Percentiles rank a stretch among this genome's conserved stretches.
These are phyloP conservation scores for Scatophagus argus DNA, from an alignment of 2,113 vertebrate genomes.

Conservation along the genomic window DNA sequence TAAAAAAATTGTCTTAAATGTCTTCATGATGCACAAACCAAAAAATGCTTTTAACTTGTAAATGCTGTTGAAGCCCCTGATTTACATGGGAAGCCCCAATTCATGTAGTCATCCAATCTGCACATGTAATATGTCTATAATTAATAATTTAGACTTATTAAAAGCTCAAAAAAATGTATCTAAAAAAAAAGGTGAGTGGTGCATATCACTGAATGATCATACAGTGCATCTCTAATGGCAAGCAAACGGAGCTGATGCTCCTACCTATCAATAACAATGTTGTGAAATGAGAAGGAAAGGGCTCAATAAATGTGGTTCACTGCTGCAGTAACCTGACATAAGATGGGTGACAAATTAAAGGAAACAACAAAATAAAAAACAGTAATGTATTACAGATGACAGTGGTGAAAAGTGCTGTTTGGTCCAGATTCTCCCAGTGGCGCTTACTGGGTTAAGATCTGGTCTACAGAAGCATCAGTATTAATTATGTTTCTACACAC, in stretches of 20 bases:
- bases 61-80: background rate
- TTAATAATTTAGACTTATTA: slow-evolving; percentile 33
- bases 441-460: background rate
- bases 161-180: background rate
- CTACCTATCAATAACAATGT: background rate
- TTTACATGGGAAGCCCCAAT: slow-evolving; percentile 12
- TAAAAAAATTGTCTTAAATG: background rate
- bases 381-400: too few species aligned
- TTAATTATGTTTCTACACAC: background rate
- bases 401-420: background rate
- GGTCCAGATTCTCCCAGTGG: background rate
- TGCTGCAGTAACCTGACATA: background rate
- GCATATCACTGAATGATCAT: background rate
- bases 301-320: background rate
- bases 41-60: background rate
- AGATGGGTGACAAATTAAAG: background rate
- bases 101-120: slow-evolving; percentile 17
- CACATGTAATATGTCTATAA: slow-evolving; percentile 17
- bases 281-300: background rate
- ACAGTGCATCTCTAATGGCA: background rate
- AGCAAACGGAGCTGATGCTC: background rate
- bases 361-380: too few species aligned
- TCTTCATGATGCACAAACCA: background rate
- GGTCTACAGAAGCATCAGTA: background rate
- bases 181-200: background rate